phyloP scores from a whole-genome alignment of 2,888 invertebrate species.

The Cerastis leucographa region DNA sequence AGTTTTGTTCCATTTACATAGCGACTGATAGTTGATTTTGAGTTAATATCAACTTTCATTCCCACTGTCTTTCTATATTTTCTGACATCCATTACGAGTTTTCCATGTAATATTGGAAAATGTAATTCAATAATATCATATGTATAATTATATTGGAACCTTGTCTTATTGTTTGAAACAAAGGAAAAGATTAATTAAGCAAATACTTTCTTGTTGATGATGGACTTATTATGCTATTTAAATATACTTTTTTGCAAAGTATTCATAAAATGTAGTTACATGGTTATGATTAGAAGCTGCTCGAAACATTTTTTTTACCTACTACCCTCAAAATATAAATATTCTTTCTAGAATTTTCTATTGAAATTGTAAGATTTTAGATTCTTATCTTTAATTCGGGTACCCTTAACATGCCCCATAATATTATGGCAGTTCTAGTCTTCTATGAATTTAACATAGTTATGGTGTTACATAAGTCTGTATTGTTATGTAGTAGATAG shows the following conservation, averaged over 20 bases:
- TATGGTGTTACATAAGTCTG: neutral
- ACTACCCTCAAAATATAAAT: conserved; percentile 27
- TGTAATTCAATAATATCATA: neutral
- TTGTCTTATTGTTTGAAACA: neutral
- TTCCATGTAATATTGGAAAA: neutral
- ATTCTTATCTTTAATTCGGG: neutral
- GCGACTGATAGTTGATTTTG: neutral
- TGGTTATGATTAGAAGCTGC: conserved; percentile 20
- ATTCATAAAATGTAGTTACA: conserved; percentile 36
- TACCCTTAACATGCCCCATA: neutral
- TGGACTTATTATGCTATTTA: too few species aligned
- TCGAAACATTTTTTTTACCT: neutral
- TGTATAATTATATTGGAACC: neutral
- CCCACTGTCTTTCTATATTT: neutral
- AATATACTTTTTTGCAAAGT: neutral
- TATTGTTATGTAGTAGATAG: neutral
- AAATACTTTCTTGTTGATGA: neutral
- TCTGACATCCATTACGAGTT: neutral
- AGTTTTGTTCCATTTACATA: neutral
- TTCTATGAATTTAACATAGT: neutral
- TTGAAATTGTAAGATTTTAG: neutral
- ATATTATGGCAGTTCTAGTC: neutral
- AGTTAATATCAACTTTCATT: neutral
- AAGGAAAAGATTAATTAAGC: neutral
- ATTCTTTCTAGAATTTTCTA: conserved; percentile 29